phyloP scores from a whole-genome alignment of 1,140 invertebrate genomes.

The Saccostrea echinata region DNA sequence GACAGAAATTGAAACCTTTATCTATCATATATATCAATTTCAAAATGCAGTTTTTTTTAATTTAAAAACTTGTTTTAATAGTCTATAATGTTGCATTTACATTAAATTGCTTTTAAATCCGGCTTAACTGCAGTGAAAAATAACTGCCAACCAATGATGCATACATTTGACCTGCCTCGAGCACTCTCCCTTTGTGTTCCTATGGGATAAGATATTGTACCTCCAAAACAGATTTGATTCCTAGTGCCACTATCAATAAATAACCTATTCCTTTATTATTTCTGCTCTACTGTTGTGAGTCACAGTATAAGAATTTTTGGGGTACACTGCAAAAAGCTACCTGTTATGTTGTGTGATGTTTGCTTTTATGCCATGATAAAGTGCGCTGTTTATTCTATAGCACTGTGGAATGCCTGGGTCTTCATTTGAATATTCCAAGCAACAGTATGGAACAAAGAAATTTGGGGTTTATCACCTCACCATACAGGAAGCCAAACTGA shows the following conservation, averaged over 20 bases:
- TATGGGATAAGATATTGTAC: slow-evolving; percentile 17
- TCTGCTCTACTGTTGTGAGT: slow-evolving; percentile 4
- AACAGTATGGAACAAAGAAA: slow-evolving; percentile 12
- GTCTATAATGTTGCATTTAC: slow-evolving; percentile 25
- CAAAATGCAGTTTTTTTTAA: neutral
- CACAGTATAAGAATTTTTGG: slow-evolving; percentile 28
- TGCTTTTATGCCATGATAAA: slow-evolving; percentile 13
- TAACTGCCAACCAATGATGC: slow-evolving; percentile 7
- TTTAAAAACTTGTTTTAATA: neutral
- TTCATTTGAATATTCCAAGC: slow-evolving; percentile 16
- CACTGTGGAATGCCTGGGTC: slow-evolving; percentile 1
- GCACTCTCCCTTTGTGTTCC: neutral
- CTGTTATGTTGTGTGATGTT: slow-evolving; percentile 5
- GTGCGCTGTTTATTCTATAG: slow-evolving; percentile 20
- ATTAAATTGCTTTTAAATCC: slow-evolving; percentile 25
- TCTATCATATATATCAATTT: neutral
- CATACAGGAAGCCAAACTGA: slow-evolving; percentile 22
- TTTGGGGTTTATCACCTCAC: slow-evolving; percentile 3
- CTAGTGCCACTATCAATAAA: slow-evolving; percentile 12
- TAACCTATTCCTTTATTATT: slow-evolving; percentile 19
- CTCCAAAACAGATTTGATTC: neutral
- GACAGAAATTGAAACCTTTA: neutral
- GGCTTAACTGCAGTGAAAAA: neutral
- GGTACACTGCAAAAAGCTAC: slow-evolving; percentile 21
- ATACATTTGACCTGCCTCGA: neutral